Base-by-base conservation (phyloP, 2,888 invertebrate genomes). In the Anoncus sp. region DNA sequence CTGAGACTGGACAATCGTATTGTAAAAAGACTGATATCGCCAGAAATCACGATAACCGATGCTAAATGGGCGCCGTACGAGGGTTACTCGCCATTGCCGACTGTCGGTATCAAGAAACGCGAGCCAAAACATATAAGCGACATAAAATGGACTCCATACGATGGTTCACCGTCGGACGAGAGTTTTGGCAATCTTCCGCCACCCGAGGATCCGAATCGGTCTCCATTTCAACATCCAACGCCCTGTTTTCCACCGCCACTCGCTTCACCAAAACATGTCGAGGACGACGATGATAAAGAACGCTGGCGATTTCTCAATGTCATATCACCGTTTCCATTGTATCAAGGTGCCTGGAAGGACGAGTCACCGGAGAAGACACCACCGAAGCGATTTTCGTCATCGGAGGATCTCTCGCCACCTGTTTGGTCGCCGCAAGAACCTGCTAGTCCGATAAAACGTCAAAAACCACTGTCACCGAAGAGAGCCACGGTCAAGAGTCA, bases 291-390 rank as follows among this genome's bases (percentile, higher is more conserved):
- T 14, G 88, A 87, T n/a, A 86, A 87, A 14, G 86, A 85, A 59
- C 88, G 90, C 3, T 87, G 87, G 90, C 84, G 88, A 22, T 86
- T 90, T 14, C 83, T 91, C 24, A 90, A 90, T 57, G 87, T 88
- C 77, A 86, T 90, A 10, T 87, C 89, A 5, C 90, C 91, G 22
- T 90, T 91, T 24, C 91, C 91, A 3, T 72, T 91, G 10, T 90
- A 90, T 45, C 91, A 91, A 69, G 91, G 91, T 16, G 91, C 86
- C 10, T 91, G 91, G 91, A 90, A 85, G 74, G 91, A 91, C 69
- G 87, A 88, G 53, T 87, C 90, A 1, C 90, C 91, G 20, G 87
- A 89, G 31, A 86, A 80, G n/a, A 86, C 87, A 4, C 90, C 89
- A 2, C 85, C 85, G 1, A 83, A 65, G 40, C 83, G 76, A 35